Percentiles rank a stretch among this genome's conserved stretches.
phyloP scores from a whole-genome alignment of 2,113 vertebrate genomes.

The Tetraodon nigroviridis region DNA sequence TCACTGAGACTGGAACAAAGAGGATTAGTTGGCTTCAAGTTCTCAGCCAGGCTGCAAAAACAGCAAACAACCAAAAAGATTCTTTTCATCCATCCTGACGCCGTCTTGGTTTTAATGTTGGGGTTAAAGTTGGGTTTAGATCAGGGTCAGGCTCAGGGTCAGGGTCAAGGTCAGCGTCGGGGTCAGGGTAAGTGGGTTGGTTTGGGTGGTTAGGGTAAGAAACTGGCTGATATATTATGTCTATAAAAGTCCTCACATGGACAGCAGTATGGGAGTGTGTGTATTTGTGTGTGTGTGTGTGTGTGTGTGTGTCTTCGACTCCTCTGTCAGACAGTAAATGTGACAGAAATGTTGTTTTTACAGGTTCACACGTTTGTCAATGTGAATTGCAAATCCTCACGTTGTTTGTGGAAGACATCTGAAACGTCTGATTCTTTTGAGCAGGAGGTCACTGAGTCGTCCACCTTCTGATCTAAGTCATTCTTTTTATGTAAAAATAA shows the following conservation, averaged over 20 bases:
- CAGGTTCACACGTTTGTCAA: no score
- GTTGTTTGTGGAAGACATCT: no score
- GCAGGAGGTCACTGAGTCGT: no score
- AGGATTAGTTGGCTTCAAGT: conserved; percentile 64
- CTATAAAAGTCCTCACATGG: not conserved
- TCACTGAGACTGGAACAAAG: conserved; percentile 28
- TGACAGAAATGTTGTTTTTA: no score
- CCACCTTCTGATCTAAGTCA: no score
- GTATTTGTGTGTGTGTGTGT: conserved; percentile 6
- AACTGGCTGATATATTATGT: not conserved
- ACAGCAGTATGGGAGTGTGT: conserved; percentile 9
- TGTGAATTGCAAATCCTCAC: no score
- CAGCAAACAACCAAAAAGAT: conserved; percentile 49
- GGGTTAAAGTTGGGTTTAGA: no score
- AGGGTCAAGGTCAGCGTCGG: no score
- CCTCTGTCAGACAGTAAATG: not conserved
- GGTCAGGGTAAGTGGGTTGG: no score
- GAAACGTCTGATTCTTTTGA: no score
- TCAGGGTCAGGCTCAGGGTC: no score
- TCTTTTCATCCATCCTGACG: conserved; percentile 17
- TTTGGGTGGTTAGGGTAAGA: conserved; percentile 22
- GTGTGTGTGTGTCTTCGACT: not conserved
- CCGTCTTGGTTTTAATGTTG: no score
- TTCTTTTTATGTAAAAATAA: conserved; percentile 2
- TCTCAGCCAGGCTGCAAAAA: conserved; percentile 47